These are phyloP conservation scores for Campoletis raptor DNA, from an alignment of 2,888 invertebrate genomes.

Conservation along the genomic window DNA sequence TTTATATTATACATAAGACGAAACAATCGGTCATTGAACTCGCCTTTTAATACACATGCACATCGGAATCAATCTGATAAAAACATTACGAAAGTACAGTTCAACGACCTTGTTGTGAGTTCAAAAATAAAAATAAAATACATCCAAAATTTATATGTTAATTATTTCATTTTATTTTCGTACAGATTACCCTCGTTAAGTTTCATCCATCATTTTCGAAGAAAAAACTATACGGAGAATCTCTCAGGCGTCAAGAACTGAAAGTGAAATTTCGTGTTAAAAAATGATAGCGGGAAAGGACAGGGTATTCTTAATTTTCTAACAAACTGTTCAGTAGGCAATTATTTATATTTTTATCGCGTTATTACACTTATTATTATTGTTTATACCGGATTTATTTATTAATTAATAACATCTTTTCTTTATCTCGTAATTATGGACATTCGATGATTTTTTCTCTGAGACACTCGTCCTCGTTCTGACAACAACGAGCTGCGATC, in stretches of 20 bases:
- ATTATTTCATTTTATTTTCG: neutral
- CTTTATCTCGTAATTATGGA: slow-evolving; percentile 9
- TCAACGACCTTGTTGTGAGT: slow-evolving; percentile 28
- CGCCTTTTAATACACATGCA: slow-evolving; percentile 24
- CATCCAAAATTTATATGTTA: slow-evolving; percentile 42
- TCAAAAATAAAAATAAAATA: slow-evolving; percentile 9
- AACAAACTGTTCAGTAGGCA: neutral
- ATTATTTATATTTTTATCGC: neutral
- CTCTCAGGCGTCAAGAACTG: too few relatives aligned
- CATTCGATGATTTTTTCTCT: slow-evolving; percentile 50
- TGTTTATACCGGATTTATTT: neutral
- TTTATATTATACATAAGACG: neutral
- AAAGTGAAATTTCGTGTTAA: too few relatives aligned
- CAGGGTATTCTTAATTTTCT: neutral
- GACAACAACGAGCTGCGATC: slow-evolving; percentile 71
- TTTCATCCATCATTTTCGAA: neutral
- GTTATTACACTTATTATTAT: neutral
- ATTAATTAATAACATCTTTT: neutral
- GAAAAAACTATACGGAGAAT: neutral
- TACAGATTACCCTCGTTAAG: neutral
- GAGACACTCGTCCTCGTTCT: slow-evolving; percentile 64
- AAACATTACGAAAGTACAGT: slow-evolving; percentile 16
- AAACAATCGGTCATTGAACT: slow-evolving; percentile 17
- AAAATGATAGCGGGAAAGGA: neutral
- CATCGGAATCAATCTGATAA: slow-evolving; percentile 34